A percentile compares a stretch with the other conserved stretches of the same genome.
Conservation (phyloP, 2,797 vertebrate species). For the Leptodactylus fallax region DNA sequence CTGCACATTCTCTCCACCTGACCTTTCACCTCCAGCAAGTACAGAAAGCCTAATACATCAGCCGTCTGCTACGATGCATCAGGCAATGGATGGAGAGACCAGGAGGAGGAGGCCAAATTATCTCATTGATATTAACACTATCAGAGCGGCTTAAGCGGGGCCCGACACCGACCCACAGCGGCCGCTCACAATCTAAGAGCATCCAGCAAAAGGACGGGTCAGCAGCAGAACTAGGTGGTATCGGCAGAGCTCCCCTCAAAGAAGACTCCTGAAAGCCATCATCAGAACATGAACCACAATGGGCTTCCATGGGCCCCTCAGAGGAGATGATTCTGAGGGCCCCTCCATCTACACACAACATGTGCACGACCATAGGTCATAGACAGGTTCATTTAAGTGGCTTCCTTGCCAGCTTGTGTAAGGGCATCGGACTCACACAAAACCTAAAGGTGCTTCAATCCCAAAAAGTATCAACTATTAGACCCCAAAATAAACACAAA, state of each 20-base stretch:
- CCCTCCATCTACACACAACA: background rate
- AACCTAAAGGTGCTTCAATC: too few relatives aligned
- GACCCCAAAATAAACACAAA: too few relatives aligned
- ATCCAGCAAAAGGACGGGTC: too few relatives aligned
- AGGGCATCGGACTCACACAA: too few relatives aligned
- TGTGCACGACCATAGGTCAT: too few relatives aligned
- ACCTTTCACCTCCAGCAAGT: conserved; percentile 34
- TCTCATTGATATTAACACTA: conserved; percentile 55
- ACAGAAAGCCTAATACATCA: conserved; percentile 1
- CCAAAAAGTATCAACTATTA: too few relatives aligned
- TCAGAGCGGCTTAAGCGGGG: conserved; percentile 29
- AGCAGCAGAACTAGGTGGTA: background rate
- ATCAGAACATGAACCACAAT: background rate
- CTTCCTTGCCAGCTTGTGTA: too few relatives aligned
- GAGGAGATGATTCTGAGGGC: background rate
- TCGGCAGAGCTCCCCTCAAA: too few relatives aligned
- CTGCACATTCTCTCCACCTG: conserved; percentile 37
- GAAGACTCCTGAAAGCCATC: background rate
- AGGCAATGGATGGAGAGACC: background rate
- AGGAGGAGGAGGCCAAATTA: conserved; percentile 24
- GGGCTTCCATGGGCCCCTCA: background rate
- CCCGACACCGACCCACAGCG: conserved; percentile 21
- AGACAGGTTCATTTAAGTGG: too few relatives aligned
- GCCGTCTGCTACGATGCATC: conserved; percentile 8
- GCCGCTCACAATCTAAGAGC: background rate